Conservation (phyloP, 1,140 invertebrate genomes). For the Teleogryllus occipitalis region DNA sequence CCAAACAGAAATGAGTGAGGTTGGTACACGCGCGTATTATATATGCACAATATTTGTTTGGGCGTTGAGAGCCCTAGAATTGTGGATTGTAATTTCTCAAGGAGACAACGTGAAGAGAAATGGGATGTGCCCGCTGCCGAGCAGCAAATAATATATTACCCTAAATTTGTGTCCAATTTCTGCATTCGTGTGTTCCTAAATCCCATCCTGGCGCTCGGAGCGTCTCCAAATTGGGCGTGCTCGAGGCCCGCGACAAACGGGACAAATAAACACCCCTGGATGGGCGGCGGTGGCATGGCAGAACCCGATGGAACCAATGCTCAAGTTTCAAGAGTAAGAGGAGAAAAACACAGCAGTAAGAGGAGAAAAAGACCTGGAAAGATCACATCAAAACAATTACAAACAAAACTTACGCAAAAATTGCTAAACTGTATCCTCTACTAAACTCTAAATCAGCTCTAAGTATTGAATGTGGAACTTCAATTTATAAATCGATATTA, state of each 20-base stretch:
- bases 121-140: background rate
- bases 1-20: background rate
- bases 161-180: conserved; percentile 1
- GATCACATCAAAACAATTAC: no score
- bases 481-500: no score
- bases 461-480: no score
- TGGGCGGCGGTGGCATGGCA: background rate
- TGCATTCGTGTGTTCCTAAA: background rate
- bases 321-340: background rate
- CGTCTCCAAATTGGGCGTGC: background rate
- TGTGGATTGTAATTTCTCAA: conserved; percentile 1
- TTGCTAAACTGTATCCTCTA: no score
- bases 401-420: no score
- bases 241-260: background rate
- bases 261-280: background rate
- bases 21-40: background rate
- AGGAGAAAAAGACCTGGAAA: no score
- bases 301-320: no score
- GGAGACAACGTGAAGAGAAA: background rate
- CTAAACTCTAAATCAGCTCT: no score
- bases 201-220: background rate
- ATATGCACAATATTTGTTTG: conserved; percentile 1
- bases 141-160: background rate
- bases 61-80: background rate
- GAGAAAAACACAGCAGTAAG: background rate